phyloP scores from a whole-genome alignment of 2,888 invertebrate genomes.

The Campoplex capitator region DNA sequence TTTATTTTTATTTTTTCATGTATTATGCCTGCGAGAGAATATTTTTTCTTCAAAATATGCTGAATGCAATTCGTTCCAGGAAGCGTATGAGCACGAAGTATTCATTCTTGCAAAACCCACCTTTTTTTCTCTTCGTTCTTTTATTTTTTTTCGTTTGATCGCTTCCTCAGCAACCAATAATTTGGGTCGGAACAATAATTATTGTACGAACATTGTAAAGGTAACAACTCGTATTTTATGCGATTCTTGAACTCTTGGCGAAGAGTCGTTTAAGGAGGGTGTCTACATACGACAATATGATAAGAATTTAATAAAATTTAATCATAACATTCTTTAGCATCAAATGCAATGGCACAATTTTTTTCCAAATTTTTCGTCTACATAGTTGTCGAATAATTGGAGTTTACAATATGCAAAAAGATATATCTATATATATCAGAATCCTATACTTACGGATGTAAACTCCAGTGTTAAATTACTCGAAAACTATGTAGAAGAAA shows the following conservation, averaged over 20 bases:
- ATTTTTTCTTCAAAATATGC: not conserved
- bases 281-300: no score
- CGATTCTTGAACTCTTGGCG: not conserved
- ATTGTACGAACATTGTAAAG: not conserved
- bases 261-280: no score
- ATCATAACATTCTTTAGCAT: no score
- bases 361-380: no score
- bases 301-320: no score
- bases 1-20: not conserved
- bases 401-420: no score
- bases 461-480: no score
- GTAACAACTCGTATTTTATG: not conserved
- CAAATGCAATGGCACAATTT: no score
- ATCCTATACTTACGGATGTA: no score
- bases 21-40: not conserved
- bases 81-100: not conserved
- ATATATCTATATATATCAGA: no score
- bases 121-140: not conserved
- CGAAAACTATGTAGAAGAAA: no score
- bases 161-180: not conserved
- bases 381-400: no score
- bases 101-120: not conserved
- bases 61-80: conserved; percentile 35
- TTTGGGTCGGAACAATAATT: conserved; percentile 11
- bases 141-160: conserved; percentile 19